Base-by-base conservation (phyloP, 2,797 vertebrate species). In the Ptychobarbus kaznakovi region DNA sequence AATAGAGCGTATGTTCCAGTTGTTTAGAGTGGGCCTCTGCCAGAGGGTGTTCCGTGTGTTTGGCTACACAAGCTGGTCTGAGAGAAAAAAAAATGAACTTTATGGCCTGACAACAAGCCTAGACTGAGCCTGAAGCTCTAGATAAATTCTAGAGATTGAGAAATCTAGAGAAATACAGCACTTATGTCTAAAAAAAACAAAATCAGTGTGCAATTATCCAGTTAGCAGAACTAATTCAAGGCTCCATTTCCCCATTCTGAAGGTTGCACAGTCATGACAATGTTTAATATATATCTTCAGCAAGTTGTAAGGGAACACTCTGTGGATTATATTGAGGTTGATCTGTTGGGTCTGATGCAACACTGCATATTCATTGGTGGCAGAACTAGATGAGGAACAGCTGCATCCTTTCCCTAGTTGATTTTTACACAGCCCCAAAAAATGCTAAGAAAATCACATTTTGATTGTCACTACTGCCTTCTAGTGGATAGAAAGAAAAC, bases 1-100 rank as follows among this genome's bases (percentile, higher is more conserved):
- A 88, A 90, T 70, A 70, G 44, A 81, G 84, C 69, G 66, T 76
- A 63, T 87, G 74, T 44, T 80, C 84, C 88, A 90, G 86, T 85
- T 89, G 88, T 89, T 83, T 68, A 78, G 74, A 86, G 28, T 79
- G 83, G 81, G 86, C 69, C 73, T 28, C 32, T 85, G 86, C 77
- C 83, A 89, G 74, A 86, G 77, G 83, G 85, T 87, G 74, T 84
- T 75, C 80, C 40, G 16, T 87, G 63, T 83, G 70, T 80, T 32
- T 86, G 44, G 69, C 51, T 86, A 75, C 58, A 86, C 77, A 81
- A 69, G 79, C 25, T 80, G 20, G 81, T 66, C 70, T 83, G 63
- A 85, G 49, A 44, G 25, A 73, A 65, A 28, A 73, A 73, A 89
- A 73, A 68, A 22, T 10, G 0, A 69, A 78, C 63, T 85, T 69